Evolutionary conservation across 2,113 vertebrate genomes (phyloP), one percentile per base, ranked within the genome.

Genomic region (Pelecanoides urinatrix): DNA sequence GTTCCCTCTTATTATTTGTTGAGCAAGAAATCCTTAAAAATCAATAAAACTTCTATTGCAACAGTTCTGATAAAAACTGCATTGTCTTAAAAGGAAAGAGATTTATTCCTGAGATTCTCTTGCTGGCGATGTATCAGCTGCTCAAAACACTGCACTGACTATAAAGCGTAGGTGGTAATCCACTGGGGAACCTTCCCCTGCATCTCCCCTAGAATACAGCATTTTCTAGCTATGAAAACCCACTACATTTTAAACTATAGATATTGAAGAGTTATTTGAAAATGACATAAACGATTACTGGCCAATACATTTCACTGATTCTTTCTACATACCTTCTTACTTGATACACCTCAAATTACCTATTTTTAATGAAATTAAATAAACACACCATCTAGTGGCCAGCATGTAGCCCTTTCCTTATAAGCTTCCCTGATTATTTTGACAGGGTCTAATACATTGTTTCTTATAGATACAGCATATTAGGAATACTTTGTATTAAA

Each of bases 171-270:
- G 67, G 50, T 62, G 11, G 25, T 26, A 86, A 80, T 67, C 67
- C n/a, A 62, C 29, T 73, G 0, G 0, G 36, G 62, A 95, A 50
- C 4, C 1, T 75, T 49, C 38, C 29, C 29, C 32, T 38, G 17
- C 6, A 1, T 11, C 38, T 92, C 23, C 56, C 38, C 38, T 59
- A 13, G 25, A 65, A 23, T 8, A 86, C 32, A 74, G 34, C 18
- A n/a, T 73, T 66, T n/a, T 83, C 27, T 49, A 76, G 36, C 21
- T 73, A 25, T 47, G 25, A 73, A 86, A 67, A 27, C 42, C 3
- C 2, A 19, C 9, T 5, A 1, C 5, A 1, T 56, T 83, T 88
- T 82, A 83, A 82, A 65, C 9, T 53, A 34, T 3, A 86, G 56
- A 8, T 56, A 42, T 8, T 47, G 14, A 26, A 68, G 12, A 86